Conservation (phyloP, 1,140 invertebrate species). For the Muscidifurax raptorellus region DNA sequence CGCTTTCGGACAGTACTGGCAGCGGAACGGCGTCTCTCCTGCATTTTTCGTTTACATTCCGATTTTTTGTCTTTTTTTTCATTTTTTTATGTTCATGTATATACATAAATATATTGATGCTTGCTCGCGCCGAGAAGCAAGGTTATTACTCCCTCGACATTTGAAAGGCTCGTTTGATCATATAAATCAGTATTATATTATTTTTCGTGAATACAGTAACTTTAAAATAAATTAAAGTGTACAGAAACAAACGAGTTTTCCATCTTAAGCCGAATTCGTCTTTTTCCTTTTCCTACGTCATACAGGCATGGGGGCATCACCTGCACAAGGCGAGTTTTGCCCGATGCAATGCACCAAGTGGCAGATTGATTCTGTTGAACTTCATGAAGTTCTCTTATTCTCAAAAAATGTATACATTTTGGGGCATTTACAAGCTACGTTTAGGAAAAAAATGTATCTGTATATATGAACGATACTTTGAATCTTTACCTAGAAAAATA, state of each 20-base stretch:
- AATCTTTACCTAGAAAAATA: neutral
- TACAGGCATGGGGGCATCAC: slow-evolving; percentile 57
- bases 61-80: slow-evolving; percentile 49
- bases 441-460: neutral
- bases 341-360: slow-evolving; percentile 57
- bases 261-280: slow-evolving; percentile 18
- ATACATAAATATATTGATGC: neutral
- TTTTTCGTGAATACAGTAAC: neutral
- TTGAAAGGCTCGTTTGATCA: neutral
- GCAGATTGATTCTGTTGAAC: slow-evolving; percentile 25
- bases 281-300: slow-evolving; percentile 52
- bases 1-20: slow-evolving; percentile 80
- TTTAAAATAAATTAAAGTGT: slow-evolving; percentile 3
- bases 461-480: neutral
- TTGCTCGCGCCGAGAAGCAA: no score
- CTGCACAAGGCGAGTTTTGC: slow-evolving; percentile 64
- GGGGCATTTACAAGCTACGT: neutral
- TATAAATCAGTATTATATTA: neutral
- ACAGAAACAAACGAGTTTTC: slow-evolving; percentile 33
- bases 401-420: neutral
- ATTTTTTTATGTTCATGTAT: slow-evolving; percentile 29
- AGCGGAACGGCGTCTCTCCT: slow-evolving; percentile 77
- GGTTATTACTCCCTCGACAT: no score
- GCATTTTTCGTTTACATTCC: slow-evolving; percentile 51
- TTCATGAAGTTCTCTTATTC: slow-evolving; percentile 2